Percentiles rank a stretch among this genome's conserved stretches.
These are phyloP conservation scores for Atta texana DNA, from an alignment of 1,140 invertebrate genomes.

Conservation along the genomic window DNA sequence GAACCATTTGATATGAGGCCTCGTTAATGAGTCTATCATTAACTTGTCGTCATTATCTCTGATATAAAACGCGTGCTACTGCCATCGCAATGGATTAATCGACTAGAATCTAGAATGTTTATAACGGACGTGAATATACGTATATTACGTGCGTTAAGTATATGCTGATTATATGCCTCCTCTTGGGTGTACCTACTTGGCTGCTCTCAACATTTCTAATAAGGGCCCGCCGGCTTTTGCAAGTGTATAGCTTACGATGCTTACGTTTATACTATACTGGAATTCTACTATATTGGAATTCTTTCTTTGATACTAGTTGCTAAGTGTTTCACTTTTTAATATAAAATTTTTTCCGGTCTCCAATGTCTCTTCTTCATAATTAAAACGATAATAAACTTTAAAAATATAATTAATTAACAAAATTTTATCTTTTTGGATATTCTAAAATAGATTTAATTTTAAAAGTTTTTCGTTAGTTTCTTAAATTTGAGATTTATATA, in stretches of 20 bases:
- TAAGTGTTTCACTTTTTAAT: not conserved
- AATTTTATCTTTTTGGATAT: not conserved
- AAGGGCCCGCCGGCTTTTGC: conserved; percentile 26
- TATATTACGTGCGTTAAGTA: conserved; percentile 51
- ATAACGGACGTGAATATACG: conserved; percentile 71
- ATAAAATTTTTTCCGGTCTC: not conserved
- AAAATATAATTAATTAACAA: not conserved
- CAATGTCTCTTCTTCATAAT: not conserved
- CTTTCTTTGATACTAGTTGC: not conserved
- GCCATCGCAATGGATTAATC: conserved; percentile 74
- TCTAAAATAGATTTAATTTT: conserved; percentile 13
- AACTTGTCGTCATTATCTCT: conserved; percentile 73
- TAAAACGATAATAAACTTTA: not conserved
- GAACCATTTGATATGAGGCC: conserved; percentile 69
- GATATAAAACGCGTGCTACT: conserved; percentile 70
- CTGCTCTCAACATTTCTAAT: conserved; percentile 47
- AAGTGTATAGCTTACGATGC: not conserved
- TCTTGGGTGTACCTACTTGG: conserved; percentile 5
- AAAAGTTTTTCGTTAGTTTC: not conserved
- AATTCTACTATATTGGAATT: not conserved
- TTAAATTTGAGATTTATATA: not conserved
- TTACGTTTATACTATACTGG: not conserved
- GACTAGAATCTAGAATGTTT: conserved; percentile 72
- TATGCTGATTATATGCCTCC: conserved; percentile 70
- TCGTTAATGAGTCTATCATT: conserved; percentile 76